Evolutionary conservation across 2,888 invertebrate species (phyloP).

Genomic region (Calephelis perditalis): DNA sequence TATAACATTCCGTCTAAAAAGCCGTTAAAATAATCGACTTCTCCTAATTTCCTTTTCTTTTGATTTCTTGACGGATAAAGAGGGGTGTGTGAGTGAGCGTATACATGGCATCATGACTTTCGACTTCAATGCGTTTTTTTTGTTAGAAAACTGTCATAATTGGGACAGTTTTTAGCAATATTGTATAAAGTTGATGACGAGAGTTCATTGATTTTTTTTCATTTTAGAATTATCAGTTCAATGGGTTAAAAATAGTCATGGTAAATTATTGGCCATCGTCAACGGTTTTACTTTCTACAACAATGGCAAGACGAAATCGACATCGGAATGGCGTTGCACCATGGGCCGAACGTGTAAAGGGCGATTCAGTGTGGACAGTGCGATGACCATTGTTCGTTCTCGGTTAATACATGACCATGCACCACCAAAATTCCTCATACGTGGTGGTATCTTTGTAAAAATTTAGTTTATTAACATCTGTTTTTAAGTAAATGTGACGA

Average conservation of each 20-base stretch:
- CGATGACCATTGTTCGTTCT: conserved; percentile 20
- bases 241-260: conserved; percentile 23
- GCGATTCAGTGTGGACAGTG: conserved; percentile 27
- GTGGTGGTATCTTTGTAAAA: conserved; percentile 31
- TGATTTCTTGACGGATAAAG: no score
- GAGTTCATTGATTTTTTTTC: no score
- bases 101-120: no score
- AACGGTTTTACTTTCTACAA: conserved; percentile 33
- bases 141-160: no score
- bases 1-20: no score
- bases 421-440: conserved; percentile 27
- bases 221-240: not conserved
- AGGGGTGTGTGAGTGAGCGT: no score
- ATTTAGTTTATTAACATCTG: conserved; percentile 22
- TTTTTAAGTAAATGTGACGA: no score
- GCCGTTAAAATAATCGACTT: no score
- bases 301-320: conserved; percentile 21
- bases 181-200: no score
- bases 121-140: no score
- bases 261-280: conserved; percentile 29
- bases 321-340: conserved; percentile 33
- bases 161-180: no score
- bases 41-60: no score
- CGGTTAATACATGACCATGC: conserved; percentile 28
- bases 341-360: conserved; percentile 32